These are phyloP conservation scores for Drosophila truncata DNA, from an alignment of 1,140 invertebrate genomes.

Conservation along the genomic window DNA sequence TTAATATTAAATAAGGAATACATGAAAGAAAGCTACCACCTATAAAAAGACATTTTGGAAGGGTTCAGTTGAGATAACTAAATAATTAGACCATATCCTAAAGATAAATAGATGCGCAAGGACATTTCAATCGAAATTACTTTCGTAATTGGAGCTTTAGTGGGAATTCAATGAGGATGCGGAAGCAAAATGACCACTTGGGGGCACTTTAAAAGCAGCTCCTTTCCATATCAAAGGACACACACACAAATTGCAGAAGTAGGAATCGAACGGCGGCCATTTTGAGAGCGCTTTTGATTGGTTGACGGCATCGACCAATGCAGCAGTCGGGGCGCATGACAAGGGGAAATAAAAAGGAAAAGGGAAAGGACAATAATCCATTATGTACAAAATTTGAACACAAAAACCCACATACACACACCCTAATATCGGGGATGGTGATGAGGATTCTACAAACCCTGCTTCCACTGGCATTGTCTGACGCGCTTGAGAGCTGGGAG, in stretches of 20 bases:
- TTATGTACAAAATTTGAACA: constrained; percentile 84
- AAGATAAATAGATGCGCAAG: no score
- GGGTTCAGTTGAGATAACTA: no score
- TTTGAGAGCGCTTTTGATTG: constrained; percentile 85
- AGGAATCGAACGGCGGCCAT: constrained; percentile 82
- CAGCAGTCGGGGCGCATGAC: constrained; percentile 67
- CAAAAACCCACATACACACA: constrained; percentile 57
- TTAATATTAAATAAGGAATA: no score
- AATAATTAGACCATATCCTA: no score
- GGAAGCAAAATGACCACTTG: constrained; percentile 31
- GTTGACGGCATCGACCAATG: constrained; percentile 85
- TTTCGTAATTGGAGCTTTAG: constrained; percentile 11
- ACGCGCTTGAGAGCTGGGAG: constrained; percentile 59
- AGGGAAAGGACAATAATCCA: constrained; percentile 84
- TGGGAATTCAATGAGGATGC: constrained; percentile 22
- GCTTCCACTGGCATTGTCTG: constrained; percentile 55
- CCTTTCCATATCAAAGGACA: constrained; percentile 33
- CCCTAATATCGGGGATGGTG: constrained; percentile 29
- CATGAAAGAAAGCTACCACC: no score
- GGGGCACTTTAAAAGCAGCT: constrained; percentile 6
- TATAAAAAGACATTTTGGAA: no score
- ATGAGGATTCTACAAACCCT: constrained; percentile 10
- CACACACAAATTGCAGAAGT: constrained; percentile 48
- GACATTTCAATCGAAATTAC: neutral
- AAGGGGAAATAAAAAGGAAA: constrained; percentile 68